phyloP scores from a whole-genome alignment of 2,113 vertebrate genomes.

The Pterocles burchelli region DNA sequence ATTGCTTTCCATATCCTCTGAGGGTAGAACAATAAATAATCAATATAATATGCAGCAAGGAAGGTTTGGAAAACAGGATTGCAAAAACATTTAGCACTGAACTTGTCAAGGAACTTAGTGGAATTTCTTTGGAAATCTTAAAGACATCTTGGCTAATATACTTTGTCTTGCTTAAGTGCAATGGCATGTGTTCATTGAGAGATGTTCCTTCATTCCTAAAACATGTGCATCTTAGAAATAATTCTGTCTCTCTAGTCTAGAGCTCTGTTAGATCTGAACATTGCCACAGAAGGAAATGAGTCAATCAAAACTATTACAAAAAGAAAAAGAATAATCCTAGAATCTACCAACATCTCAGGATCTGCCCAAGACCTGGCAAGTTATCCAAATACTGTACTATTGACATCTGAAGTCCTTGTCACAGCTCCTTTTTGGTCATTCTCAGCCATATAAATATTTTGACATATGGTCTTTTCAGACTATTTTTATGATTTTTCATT shows the following conservation, averaged over 20 bases:
- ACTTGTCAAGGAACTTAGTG: not conserved
- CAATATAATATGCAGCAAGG: not conserved
- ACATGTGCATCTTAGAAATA: not conserved
- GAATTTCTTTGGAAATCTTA: not conserved
- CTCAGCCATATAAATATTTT: rapidly evolving
- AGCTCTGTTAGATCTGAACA: not conserved
- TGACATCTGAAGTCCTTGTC: not conserved
- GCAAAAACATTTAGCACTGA: not conserved
- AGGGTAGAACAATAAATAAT: not conserved
- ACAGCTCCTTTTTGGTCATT: not conserved
- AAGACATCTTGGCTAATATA: not conserved
- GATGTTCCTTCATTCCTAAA: not conserved
- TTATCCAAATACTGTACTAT: not conserved
- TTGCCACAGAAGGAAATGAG: not conserved
- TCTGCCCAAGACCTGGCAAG: not conserved
- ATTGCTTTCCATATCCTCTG: not conserved
- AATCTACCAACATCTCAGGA: not conserved
- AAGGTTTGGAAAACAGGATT: not conserved
- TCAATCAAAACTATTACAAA: not conserved
- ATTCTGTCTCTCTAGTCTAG: not conserved
- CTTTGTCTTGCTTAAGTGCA: not conserved
- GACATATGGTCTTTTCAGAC: not conserved
- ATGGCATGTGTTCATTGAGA: not conserved
- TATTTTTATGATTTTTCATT: not conserved
- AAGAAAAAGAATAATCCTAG: not conserved